Percentiles rank a stretch among this genome's conserved stretches.
phyloP scores from a whole-genome alignment of 2,113 vertebrate genomes.

The Chrysemys picta region DNA sequence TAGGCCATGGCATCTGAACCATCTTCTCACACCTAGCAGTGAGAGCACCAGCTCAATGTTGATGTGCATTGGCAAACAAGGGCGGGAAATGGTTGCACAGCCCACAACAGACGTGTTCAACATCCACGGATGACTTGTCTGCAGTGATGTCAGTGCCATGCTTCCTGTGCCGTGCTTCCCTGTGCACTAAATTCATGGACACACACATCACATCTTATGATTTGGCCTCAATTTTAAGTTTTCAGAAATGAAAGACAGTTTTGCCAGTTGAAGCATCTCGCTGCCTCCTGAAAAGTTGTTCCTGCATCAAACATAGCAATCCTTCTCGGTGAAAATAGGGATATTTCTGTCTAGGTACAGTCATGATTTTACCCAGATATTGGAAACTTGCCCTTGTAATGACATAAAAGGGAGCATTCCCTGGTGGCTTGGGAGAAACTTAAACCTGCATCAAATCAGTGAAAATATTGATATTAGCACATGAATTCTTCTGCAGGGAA shows the following conservation, averaged over 20 bases:
- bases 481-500: background rate
- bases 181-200: background rate
- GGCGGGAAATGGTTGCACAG: background rate
- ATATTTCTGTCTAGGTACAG: background rate
- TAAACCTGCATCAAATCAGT: background rate
- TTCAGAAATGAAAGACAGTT: constrained; percentile 18
- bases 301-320: background rate
- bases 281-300: background rate
- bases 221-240: background rate
- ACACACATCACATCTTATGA: background rate
- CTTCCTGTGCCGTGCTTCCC: background rate
- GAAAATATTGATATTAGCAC: background rate
- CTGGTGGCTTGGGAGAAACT: background rate
- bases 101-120: background rate
- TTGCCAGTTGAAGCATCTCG: background rate
- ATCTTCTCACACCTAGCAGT: background rate
- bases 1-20: background rate
- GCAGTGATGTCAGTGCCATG: background rate
- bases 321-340: background rate
- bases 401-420: background rate
- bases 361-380: background rate
- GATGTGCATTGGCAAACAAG: background rate
- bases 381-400: background rate
- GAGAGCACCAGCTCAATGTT: background rate
- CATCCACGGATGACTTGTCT: background rate